Evolutionary conservation across 2,797 vertebrate genomes (phyloP), one percentile per base, ranked within the genome.

Genomic region (Hypotaenidia philippensis): DNA sequence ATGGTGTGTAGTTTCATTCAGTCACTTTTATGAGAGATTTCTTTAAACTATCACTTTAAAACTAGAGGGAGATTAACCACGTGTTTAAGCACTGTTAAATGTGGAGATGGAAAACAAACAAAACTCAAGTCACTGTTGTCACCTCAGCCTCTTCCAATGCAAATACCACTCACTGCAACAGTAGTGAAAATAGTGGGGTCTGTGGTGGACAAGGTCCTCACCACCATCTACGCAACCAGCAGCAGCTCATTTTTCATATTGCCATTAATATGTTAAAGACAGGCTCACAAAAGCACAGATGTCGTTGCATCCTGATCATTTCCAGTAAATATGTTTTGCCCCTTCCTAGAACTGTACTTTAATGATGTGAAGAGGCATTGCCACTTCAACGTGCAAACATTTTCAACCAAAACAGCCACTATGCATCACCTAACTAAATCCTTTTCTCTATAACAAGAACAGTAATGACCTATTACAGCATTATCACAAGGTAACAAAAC

Each of bases 401-500:
- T 95, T 94, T 53, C 78, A 90, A 94, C 57, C 64, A 70, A 91
- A 96, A 89, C 81, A 91, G 84, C 13, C 91, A 64, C 89, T 78
- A 90, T 94, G 93, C 75, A 95, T 97, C 97, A 97, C 61, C 79
- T 74, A 87, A 90, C 93, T 80, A 96, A 96, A 96, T 93, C 79
- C 53, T 89, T 89, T 95, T 91, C 90, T 88, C 92, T 84, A 27
- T 89, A 96, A 95, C 96, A 97, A 96, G 96, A 94, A 45, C 83
- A 8, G 96, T 97, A 97, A 97, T 87, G 93, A 97, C 90, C 96
- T 96, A 94, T 97, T 97, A 95, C 94, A 60, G 94, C 90, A 95
- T 96, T 93, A 97, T 97, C 97, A 96, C 81, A 93, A 95, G 94
- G 91, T 92, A 96, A 97, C 95, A 97, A 97, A 96, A 92, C 52